Evolutionary conservation across 1,140 invertebrate genomes (phyloP), one percentile per base, ranked within the genome.

Genomic region (Drosophila elegans): DNA sequence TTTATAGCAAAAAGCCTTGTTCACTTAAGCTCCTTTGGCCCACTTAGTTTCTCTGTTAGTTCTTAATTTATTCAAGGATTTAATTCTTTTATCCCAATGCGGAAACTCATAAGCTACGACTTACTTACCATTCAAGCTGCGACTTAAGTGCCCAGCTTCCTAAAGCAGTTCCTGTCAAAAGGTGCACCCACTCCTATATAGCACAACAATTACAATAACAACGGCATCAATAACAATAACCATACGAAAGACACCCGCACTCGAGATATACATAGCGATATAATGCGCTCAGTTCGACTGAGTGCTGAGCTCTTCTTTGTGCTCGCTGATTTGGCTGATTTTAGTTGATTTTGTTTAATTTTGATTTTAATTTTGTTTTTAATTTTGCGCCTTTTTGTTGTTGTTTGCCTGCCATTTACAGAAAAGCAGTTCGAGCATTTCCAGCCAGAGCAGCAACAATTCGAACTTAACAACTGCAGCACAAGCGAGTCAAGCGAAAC

Each of bases 361-460:
- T 25, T 29, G 25, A 1, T 21, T 62, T 62, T 56, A 34, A 71
- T 71, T 71, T 57, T 71, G 52, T 52, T 56, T 75, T 63, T 61
- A 39, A 75, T 54, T 57, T 76, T 51, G 32, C 42, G 38, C 52
- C 52, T 51, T 38, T 71, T 71, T 32, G 36, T 36, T 46, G 42
- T 48, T 48, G 44, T 9, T 74, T 73, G 59, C 44, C 67, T 78
- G 71, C 80, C 80, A 79, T 84, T 88, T 86, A 90, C 88, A 92
- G 91, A 92, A 92, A 91, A 91, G 91, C 78, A 91, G 81, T 63
- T 89, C 90, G 68, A 91, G 91, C 77, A 83, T 91, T 74, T 91
- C 90, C 67, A 91, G 84, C 71, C 91, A 86, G 73, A 90, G 77
- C 81, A 89, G 88, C 84, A 90, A 74, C 86, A 90, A 66, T 64